A percentile compares a stretch with the other conserved stretches of the same genome.
Conservation (phyloP, 1,140 invertebrate genomes). For the Rhopalosiphum maidis region DNA sequence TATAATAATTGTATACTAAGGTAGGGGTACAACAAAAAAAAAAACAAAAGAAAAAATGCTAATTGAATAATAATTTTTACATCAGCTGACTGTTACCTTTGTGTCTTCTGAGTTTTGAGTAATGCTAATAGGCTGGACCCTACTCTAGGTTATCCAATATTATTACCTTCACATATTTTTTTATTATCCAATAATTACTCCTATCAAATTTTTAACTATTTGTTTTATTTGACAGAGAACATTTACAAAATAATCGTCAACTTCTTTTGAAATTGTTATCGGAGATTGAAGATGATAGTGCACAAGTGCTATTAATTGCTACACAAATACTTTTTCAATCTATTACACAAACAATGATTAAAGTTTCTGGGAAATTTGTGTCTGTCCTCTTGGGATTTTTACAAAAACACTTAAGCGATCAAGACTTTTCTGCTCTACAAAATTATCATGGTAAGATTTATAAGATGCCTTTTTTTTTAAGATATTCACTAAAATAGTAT, state of each 20-base stretch:
- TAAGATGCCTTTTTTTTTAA: not conserved
- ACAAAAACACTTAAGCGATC: constrained; percentile 71
- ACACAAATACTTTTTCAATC: constrained; percentile 82
- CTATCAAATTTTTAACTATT: constrained; percentile 78
- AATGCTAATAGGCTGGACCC: no score
- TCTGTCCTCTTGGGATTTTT: constrained; percentile 79
- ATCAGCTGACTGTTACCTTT: no score
- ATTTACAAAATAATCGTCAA: constrained; percentile 54
- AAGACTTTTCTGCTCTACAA: constrained; percentile 70
- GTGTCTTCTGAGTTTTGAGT: no score
- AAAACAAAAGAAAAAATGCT: no score
- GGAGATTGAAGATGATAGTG: constrained; percentile 79
- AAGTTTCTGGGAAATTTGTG: constrained; percentile 91
- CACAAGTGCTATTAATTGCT: constrained; percentile 82
- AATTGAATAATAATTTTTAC: no score
- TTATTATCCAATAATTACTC: not conserved
- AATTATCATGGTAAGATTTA: constrained; percentile 76
- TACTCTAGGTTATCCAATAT: no score
- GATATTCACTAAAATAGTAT: not conserved
- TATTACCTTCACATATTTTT: no score
- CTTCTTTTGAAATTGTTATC: constrained; percentile 66
- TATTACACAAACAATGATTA: constrained; percentile 80
- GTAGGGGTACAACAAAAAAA: no score
- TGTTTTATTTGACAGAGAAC: constrained; percentile 25
- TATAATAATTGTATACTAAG: no score